A percentile compares a stretch with the other conserved stretches of the same genome.
These are phyloP conservation scores for Manis crassicaudata DNA, from an alignment of 2,797 vertebrate genomes.

Conservation along the genomic window DNA sequence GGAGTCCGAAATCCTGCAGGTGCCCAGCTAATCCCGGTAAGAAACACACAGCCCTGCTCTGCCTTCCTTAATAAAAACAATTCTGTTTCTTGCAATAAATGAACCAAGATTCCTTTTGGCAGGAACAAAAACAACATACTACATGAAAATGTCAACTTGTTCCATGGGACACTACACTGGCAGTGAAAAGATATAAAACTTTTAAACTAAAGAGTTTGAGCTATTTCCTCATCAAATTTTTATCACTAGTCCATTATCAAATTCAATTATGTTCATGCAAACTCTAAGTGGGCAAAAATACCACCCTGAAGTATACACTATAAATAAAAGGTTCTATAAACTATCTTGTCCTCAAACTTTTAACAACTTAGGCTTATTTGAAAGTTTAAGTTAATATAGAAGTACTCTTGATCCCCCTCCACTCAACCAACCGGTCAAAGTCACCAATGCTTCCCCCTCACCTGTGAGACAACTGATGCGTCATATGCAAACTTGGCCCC, in stretches of 20 bases:
- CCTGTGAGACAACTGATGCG: not conserved
- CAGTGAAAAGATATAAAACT: conserved; percentile 67
- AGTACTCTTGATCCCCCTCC: not conserved
- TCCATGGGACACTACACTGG: conserved; percentile 64
- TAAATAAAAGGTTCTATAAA: conserved; percentile 44
- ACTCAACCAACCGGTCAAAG: not conserved
- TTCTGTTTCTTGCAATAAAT: conserved; percentile 36
- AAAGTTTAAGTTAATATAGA: conserved; percentile 5
- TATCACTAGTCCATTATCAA: conserved; percentile 45
- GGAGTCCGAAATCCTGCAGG: conserved; percentile 65
- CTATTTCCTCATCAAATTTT: conserved; percentile 70
- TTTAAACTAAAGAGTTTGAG: conserved; percentile 66
- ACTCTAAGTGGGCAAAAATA: conserved; percentile 47
- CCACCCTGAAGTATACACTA: not conserved
- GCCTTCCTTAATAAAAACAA: conserved; percentile 57
- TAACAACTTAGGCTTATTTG: conserved; percentile 52
- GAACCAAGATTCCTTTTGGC: conserved; percentile 38
- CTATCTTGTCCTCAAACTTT: conserved; percentile 35
- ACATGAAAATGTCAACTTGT: conserved; percentile 60
- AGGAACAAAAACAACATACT: conserved; percentile 67
- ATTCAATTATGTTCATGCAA: conserved; percentile 57
- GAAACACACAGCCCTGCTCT: conserved; percentile 53
- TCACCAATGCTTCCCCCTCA: not conserved
- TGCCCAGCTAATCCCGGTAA: not conserved
- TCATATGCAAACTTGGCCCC: not conserved